Base-by-base conservation (phyloP, 2,888 invertebrate species). In the Scaptodrosophila latifasciaeformis region DNA sequence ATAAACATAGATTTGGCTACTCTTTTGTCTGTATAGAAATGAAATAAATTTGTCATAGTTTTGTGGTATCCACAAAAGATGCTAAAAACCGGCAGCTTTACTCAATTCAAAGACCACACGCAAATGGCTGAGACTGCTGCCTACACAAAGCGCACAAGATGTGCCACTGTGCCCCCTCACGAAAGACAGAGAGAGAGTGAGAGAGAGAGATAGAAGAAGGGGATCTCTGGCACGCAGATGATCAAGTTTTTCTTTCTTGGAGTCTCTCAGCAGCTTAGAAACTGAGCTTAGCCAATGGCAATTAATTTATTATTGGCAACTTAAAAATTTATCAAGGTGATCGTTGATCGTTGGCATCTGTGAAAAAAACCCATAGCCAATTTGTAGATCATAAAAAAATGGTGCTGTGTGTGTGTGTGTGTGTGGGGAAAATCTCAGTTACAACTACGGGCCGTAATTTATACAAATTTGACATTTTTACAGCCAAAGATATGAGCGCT, bases 21-120 rank as follows among this genome's bases (percentile, higher is more conserved):
- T n/a, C n/a, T n/a, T n/a, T n/a, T n/a, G 6, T 31, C 9, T 34
- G 34, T 34, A 34, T 13, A n/a, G n/a, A n/a, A n/a, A n/a, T 64
- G 62, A 82, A 76, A 77, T 71, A 71, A 74, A 82, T 82, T 82
- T 82, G 83, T 82, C 83, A 82, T 77, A 77, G 83, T 78, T 74
- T 71, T 62, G 35, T 54, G 55, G 52, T 57, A 50, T 31, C 48
- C 37, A 58, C 31, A 54, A 59, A 42, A 53, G 50, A 69, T 68
- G 70, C 62, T 67, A 60, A 71, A 78, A 69, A 67, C 60, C 77
- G 61, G 80, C 65, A 78, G 70, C 70, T 40, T 39, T 2, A 47
- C 27, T 24, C 44, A 29, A 10, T 42, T 17, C 43, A 35, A 9
- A 29, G 27, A 31, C 57, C 24, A 34, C 34, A 34, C 34, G 34